phyloP scores from a whole-genome alignment of 2,113 vertebrate genomes.

The Andinoacara biseriatus region DNA sequence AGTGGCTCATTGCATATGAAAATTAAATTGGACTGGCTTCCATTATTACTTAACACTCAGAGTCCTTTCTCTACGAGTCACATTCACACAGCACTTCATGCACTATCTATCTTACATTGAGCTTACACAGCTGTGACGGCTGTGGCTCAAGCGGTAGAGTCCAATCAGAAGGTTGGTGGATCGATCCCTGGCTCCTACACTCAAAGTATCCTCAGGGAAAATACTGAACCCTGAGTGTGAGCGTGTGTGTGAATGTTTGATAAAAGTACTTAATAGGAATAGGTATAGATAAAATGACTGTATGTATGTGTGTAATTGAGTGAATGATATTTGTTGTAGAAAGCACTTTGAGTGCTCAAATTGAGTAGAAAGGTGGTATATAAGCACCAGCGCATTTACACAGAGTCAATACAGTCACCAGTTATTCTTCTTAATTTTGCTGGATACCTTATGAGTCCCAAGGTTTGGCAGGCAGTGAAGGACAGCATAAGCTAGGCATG shows the following conservation, averaged over 20 bases:
- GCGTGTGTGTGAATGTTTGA: too few species aligned
- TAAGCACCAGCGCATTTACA: too few species aligned
- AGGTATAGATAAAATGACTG: not conserved
- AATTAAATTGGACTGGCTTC: not conserved
- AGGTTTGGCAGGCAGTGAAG: constrained; percentile 89
- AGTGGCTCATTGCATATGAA: not conserved
- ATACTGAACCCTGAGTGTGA: too few species aligned
- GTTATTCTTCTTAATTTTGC: not conserved
- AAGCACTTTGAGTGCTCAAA: not conserved
- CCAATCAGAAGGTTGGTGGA: too few species aligned
- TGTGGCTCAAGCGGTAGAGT: not conserved
- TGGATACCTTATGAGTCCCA: constrained; percentile 90
- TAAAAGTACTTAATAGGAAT: too few species aligned
- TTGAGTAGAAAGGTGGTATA: not conserved
- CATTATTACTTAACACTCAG: not conserved
- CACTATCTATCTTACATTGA: not conserved
- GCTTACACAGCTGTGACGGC: too few species aligned
- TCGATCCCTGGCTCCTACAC: not conserved
- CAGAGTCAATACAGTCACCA: not conserved
- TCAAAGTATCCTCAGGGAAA: too few species aligned
- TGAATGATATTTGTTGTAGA: not conserved
- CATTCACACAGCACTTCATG: not conserved
- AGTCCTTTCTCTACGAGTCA: not conserved
- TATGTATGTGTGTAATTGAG: not conserved
- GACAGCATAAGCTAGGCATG: constrained; percentile 81